Conservation (phyloP, 37 sponge, comb jelly and placozoan genomes). For the Chondrilla cf. caribensis region DNA sequence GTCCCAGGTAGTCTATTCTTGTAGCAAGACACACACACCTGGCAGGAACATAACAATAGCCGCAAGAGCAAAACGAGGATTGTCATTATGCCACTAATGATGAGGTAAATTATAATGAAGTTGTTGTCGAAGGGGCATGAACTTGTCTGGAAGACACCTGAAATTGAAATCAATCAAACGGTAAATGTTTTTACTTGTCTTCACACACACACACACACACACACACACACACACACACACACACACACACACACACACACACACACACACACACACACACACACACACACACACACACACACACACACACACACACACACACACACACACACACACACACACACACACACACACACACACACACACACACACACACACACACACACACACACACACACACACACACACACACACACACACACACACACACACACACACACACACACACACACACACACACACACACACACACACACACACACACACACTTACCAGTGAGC, state of each 20-base stretch:
- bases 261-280: conserved; percentile 21
- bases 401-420: conserved; percentile 27
- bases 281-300: conserved; percentile 22
- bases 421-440: conserved; percentile 38
- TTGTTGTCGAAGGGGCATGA: not conserved
- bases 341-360: conserved; percentile 32
- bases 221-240: conserved; percentile 29
- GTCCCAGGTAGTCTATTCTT: conserved; percentile 3
- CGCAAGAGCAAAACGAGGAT: not conserved
- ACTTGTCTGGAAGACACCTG: conserved; percentile 13
- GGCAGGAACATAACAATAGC: not conserved
- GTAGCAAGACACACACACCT: conserved; percentile 26
- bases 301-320: not conserved
- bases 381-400: conserved; percentile 32
- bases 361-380: conserved; percentile 16
- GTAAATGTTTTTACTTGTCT: not conserved
- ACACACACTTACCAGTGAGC: conserved; percentile 35
- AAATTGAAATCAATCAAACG: not conserved
- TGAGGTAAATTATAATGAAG: not conserved
- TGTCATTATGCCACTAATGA: not conserved
- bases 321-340: conserved; percentile 30
- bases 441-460: conserved; percentile 42
- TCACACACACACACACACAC: conserved; percentile 20
- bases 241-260: conserved; percentile 48
- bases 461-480: conserved; percentile 40